phyloP scores from a whole-genome alignment of 2,797 vertebrate species.

The Typhlichthys subterraneus region DNA sequence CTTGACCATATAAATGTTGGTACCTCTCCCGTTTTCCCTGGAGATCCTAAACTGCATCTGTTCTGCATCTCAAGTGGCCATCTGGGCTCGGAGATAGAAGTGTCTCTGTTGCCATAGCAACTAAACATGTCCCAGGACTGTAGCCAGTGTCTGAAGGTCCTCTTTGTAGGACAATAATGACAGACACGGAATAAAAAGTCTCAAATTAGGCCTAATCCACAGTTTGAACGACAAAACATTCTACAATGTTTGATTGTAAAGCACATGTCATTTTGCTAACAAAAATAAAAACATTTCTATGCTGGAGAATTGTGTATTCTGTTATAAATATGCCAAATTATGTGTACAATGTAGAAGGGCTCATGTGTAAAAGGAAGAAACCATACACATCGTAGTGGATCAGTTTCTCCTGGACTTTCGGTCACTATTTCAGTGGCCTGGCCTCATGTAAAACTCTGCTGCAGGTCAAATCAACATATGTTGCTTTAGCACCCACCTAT shows the following conservation, averaged over 20 bases:
- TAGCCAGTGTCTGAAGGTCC: not conserved
- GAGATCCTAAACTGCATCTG: slow-evolving; percentile 23
- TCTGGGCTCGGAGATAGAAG: slow-evolving; percentile 10
- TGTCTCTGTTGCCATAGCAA: slow-evolving; percentile 48
- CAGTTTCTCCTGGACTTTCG: slow-evolving; percentile 5
- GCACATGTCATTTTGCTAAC: no score
- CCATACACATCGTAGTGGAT: not conserved
- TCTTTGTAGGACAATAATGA: not conserved
- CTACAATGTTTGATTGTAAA: no score
- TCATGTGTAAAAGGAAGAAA: not conserved
- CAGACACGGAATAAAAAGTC: not conserved
- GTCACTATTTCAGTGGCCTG: slow-evolving; percentile 10
- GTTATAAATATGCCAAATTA: no score
- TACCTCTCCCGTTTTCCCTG: slow-evolving; percentile 7
- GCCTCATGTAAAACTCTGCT: slow-evolving; percentile 11
- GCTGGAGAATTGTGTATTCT: no score
- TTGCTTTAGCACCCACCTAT: slow-evolving; percentile 16
- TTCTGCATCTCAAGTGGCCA: slow-evolving; percentile 48
- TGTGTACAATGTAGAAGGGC: no score
- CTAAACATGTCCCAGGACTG: slow-evolving; percentile 38
- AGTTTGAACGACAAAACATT: not conserved
- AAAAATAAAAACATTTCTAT: no score
- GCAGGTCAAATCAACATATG: slow-evolving; percentile 14
- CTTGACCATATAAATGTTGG: slow-evolving; percentile 24
- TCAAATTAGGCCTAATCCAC: not conserved